Evolutionary conservation across 1,140 invertebrate genomes (phyloP), one percentile per base, ranked within the genome.

Genomic region (Drusus annulatus): DNA sequence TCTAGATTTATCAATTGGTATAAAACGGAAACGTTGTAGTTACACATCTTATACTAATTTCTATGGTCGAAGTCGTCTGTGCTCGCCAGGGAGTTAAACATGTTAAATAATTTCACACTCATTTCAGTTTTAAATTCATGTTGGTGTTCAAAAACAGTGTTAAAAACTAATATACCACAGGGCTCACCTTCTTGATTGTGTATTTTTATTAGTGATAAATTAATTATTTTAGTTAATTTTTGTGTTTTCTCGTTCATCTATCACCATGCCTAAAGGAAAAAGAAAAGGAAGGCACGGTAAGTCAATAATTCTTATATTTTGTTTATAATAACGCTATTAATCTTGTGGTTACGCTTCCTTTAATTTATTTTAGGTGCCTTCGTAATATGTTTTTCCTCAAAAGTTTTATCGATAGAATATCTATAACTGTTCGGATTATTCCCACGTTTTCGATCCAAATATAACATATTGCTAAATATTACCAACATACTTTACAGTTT

Each of bases 61-160:
- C 77, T 79, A 56, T 79, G 77, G 77, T 68, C 17, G 85, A 84
- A 86, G 88, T 88, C 81, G 84, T 86, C 87, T 87, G 88, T 89
- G 88, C 88, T 88, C 88, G 88, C 84, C 86, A 87, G 85, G 86
- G 87, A 88, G 86, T 88, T 88, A 89, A 90, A 89, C 88, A 90
- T 90, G 89, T 89, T 90, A 90, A 90, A 88, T 89, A 88, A 86
- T 87, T 90, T 88, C 89, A 87, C 87, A 88, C 87, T 88, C 88
- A 89, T 88, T 89, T 90, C 87, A 88, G 87, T 90, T 90, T 89
- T 88, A 87, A 88, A 88, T 89, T 89, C 85, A 82, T 89, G 88
- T 88, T 84, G 85, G 87, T 89, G 86, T 84, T 84, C 86, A 86
- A 86, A 88, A 88, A 84, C 84, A 85, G 87, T 85, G 85, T 87